phyloP scores from a whole-genome alignment of 2,797 vertebrate genomes.

The Oreochromis mossambicus region DNA sequence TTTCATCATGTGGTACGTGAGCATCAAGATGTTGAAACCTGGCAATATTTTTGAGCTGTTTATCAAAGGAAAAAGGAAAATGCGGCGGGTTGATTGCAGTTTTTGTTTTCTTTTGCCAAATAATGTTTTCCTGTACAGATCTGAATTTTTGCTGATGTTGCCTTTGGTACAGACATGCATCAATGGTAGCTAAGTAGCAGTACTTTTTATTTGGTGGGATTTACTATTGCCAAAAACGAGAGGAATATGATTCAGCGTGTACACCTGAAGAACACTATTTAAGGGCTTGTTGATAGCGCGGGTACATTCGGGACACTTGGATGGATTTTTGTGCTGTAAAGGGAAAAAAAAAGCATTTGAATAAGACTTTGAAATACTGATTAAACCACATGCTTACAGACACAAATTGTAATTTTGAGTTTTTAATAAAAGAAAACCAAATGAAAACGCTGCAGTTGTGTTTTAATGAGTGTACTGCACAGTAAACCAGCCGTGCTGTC shows the following conservation, averaged over 20 bases:
- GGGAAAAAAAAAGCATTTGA: slow-evolving; percentile 47
- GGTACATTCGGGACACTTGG: slow-evolving; percentile 56
- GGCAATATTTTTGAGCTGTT: slow-evolving; percentile 77
- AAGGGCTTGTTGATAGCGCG: slow-evolving; percentile 77
- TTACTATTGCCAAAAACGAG: slow-evolving; percentile 78
- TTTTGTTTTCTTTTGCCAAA: slow-evolving; percentile 71
- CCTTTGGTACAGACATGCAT: slow-evolving; percentile 76
- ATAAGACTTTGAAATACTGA: slow-evolving; percentile 70
- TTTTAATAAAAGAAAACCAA: slow-evolving; percentile 74
- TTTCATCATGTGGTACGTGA: slow-evolving; percentile 49
- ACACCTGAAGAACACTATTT: slow-evolving; percentile 65
- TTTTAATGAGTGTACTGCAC: not conserved
- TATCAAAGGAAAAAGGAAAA: slow-evolving; percentile 34
- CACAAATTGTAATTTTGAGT: slow-evolving; percentile 76
- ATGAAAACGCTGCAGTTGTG: not conserved
- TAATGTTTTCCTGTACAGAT: slow-evolving; percentile 66
- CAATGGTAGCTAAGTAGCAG: slow-evolving; percentile 61
- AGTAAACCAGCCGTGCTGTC: not conserved
- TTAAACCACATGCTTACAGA: slow-evolving; percentile 71
- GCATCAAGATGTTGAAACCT: slow-evolving; percentile 43
- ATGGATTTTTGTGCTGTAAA: slow-evolving; percentile 44
- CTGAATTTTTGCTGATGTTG: slow-evolving; percentile 63
- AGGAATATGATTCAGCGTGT: slow-evolving; percentile 10
- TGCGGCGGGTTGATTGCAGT: slow-evolving; percentile 24
- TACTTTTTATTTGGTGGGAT: slow-evolving; percentile 60